These are phyloP conservation scores for Triplophysa dalaica DNA, from an alignment of 2,113 vertebrate genomes.

Conservation along the genomic window DNA sequence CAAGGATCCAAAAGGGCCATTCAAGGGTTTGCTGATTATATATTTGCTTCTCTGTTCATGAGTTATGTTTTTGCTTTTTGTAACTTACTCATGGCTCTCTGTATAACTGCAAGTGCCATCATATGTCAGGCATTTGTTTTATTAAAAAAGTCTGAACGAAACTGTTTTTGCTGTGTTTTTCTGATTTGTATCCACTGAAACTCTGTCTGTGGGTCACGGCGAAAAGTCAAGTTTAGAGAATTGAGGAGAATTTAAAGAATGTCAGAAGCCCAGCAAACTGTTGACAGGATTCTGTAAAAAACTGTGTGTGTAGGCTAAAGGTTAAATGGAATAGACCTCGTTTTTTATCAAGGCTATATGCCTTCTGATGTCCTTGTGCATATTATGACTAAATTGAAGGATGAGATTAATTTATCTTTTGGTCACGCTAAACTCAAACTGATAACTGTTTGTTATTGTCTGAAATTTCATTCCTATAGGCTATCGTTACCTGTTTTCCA, in stretches of 20 bases:
- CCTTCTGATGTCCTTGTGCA: not conserved
- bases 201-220: slow-evolving; percentile 41
- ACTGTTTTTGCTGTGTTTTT: slow-evolving; percentile 43
- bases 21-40: slow-evolving; percentile 21
- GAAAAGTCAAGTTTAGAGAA: slow-evolving; percentile 31
- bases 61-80: not conserved
- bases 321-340: not conserved
- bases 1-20: slow-evolving; percentile 4
- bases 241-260: slow-evolving; percentile 66
- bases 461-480: slow-evolving; percentile 50
- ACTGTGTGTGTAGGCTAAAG: not conserved
- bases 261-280: slow-evolving; percentile 47
- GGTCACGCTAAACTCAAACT: not conserved
- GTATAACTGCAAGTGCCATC: not conserved
- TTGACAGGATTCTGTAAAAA: not conserved
- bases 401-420: no score
- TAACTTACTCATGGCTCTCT: not conserved
- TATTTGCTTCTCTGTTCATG: not conserved
- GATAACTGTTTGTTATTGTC: slow-evolving; percentile 47
- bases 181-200: slow-evolving; percentile 51
- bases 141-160: not conserved
- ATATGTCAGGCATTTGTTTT: slow-evolving; percentile 17
- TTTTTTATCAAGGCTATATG: not conserved
- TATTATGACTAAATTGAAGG: slow-evolving; percentile 15
- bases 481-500: slow-evolving; percentile 30